Conservation (phyloP, 2,113 vertebrate genomes). For the Herpetotheres cachinnans region DNA sequence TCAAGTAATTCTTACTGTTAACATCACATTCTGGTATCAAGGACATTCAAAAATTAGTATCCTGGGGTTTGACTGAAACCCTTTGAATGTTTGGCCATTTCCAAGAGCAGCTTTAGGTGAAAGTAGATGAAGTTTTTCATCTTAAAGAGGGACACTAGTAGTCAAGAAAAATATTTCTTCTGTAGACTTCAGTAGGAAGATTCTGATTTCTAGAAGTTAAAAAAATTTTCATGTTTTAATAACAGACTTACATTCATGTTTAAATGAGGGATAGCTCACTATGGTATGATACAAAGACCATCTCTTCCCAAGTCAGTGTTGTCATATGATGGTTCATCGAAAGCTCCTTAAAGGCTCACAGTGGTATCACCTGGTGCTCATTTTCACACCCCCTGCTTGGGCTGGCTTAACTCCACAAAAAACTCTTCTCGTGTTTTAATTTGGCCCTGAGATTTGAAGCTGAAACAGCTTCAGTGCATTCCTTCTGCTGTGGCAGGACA, state of each 20-base stretch:
- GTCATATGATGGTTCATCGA: not conserved
- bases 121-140: not conserved
- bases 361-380: not conserved
- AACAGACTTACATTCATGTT: not conserved
- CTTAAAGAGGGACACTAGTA: not conserved
- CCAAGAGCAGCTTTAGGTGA: not conserved
- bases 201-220: not conserved
- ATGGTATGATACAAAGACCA: accelerated
- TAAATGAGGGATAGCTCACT: not conserved
- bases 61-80: not conserved
- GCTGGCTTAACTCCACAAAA: not conserved
- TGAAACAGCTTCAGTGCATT: not conserved
- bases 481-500: not conserved
- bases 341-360: not conserved
- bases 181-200: not conserved
- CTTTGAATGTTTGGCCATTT: not conserved
- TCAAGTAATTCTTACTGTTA: not conserved
- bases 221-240: not conserved
- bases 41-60: not conserved
- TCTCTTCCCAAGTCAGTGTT: not conserved
- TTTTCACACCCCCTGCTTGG: not conserved
- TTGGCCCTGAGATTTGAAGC: not conserved
- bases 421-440: not conserved
- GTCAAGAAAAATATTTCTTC: not conserved
- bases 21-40: not conserved